Percentiles rank a stretch among this genome's conserved stretches.
Conservation (phyloP, 2,797 vertebrate genomes). For the Semaprochilodus insignis region DNA sequence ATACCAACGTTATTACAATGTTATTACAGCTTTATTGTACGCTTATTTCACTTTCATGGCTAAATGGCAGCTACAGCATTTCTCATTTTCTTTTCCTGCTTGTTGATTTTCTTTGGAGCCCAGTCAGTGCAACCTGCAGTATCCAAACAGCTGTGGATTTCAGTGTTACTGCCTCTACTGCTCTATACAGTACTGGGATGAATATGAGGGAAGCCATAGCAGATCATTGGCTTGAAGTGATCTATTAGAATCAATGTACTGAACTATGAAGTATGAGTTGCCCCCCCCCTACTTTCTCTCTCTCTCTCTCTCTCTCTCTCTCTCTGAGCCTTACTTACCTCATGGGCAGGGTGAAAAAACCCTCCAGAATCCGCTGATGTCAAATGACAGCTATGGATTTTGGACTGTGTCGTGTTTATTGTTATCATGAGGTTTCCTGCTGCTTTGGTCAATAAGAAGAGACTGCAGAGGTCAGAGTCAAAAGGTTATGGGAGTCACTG, state of each 20-base stretch:
- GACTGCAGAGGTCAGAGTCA: constrained; percentile 61
- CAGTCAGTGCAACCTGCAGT: not conserved
- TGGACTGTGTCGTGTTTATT: constrained; percentile 55
- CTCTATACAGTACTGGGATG: not conserved
- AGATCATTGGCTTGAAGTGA: too few relatives aligned
- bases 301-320: too few relatives aligned
- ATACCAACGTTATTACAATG: not conserved
- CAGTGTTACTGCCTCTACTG: not conserved
- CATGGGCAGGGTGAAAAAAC: not conserved
- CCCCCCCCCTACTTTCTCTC: not conserved
- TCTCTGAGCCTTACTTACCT: not conserved
- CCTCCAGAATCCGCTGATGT: constrained; percentile 55
- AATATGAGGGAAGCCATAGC: not conserved
- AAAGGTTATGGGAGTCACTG: constrained; percentile 67
- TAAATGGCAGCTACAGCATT: not conserved
- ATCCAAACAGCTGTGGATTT: too few relatives aligned
- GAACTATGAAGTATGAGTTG: too few relatives aligned
- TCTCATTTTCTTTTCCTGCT: not conserved
- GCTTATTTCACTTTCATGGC: not conserved
- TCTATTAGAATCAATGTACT: too few relatives aligned
- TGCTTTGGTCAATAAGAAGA: constrained; percentile 71
- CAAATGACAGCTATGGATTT: constrained; percentile 44
- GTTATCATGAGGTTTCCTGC: constrained; percentile 66
- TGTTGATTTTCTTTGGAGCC: not conserved
- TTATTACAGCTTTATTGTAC: not conserved